phyloP scores from a whole-genome alignment of 2,113 vertebrate genomes.

The Chlamydotis undulata region DNA sequence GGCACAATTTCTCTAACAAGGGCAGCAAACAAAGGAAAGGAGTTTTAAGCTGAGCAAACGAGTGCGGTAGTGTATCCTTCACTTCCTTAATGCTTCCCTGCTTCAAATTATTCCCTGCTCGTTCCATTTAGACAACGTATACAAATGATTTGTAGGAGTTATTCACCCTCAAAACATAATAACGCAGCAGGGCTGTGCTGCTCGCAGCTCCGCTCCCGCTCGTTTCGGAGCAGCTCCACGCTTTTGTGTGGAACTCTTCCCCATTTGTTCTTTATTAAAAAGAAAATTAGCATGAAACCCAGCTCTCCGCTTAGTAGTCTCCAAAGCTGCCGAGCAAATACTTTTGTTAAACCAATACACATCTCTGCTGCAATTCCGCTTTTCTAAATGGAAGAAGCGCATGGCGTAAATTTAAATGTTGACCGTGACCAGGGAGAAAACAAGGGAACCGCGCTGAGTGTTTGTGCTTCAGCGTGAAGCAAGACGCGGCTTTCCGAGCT shows the following conservation, averaged over 20 bases:
- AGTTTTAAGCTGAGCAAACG: background rate
- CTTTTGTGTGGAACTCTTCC: background rate
- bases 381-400: background rate
- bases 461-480: accelerated
- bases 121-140: background rate
- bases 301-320: background rate
- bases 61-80: conserved; percentile 8
- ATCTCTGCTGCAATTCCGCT: background rate
- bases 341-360: background rate
- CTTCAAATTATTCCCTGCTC: conserved; percentile 6
- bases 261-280: conserved; percentile 63
- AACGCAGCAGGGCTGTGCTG: conserved; percentile 35
- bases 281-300: conserved; percentile 53
- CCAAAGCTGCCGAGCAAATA: background rate
- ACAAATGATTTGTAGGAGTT: conserved; percentile 58
- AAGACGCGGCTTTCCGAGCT: background rate
- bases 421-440: background rate
- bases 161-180: conserved; percentile 35
- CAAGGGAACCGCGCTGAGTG: background rate
- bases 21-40: conserved; percentile 52
- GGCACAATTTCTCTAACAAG: conserved; percentile 53
- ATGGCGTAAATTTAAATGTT: background rate
- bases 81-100: background rate
- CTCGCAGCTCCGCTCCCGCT: background rate
- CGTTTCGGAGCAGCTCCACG: background rate